Base-by-base conservation (phyloP, 2,797 vertebrate species). In the Acipenser ruthenus region DNA sequence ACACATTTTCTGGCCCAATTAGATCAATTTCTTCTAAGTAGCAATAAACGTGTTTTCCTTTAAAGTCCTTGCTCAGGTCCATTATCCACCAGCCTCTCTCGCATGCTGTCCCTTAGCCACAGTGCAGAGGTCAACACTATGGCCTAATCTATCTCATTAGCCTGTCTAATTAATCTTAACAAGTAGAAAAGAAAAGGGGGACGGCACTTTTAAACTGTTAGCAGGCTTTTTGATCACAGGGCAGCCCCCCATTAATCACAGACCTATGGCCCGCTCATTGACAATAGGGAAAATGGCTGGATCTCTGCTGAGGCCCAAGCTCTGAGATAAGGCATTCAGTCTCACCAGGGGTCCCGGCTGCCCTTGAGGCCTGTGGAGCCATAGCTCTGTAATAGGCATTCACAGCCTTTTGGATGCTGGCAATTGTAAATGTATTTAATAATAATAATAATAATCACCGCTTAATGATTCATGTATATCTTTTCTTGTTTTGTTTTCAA, bases 11-110 rank as follows among this genome's bases (percentile, higher is more conserved):
- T 91, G 91, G 91, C 89, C 89, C 93, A 94, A 94, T 95, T 93
- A 95, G 94, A 96, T 98, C 94, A 95, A 96, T 98, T 95, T 94
- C 90, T 90, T 93, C 88, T 96, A 95, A 98, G 94, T 94, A 95
- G 92, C 89, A 93, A 95, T 98, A 96, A 98, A 96, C 92, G 93
- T 95, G 94, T 94, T 96, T 91, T 91, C 92, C 92, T 94, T 94
- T 92, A 94, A 93, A 94, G 93, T 90, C 90, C 86, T 88, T 87
- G 84, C 87, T 87, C 74, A 82, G 87, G 87, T 73, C 88, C 89
- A 93, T 94, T 94, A 93, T 91, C 86, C 82, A 75, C 60, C 81
- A 84, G 86, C 74, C 81, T 85, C 86, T 89, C 86, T 76, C 88
- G 84, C 82, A 88, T 89, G 83, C 82, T 86, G 80, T 81, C 88